A percentile compares a stretch with the other conserved stretches of the same genome.
Conservation (phyloP, 2,113 vertebrate genomes). For the Falco punctatus region DNA sequence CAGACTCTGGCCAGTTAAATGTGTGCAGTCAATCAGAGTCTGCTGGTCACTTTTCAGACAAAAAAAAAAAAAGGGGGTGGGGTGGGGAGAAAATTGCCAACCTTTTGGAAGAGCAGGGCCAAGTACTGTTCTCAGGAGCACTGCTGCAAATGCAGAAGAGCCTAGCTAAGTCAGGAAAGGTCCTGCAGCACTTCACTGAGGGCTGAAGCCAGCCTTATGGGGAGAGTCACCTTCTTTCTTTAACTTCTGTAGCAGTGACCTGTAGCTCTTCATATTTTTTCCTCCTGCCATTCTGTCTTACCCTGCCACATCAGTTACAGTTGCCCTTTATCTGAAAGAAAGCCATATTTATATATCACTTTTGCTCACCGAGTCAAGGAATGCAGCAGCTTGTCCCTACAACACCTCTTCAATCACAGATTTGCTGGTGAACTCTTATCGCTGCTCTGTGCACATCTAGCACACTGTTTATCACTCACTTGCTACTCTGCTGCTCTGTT, state of each 20-base stretch:
- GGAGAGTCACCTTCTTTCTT: not conserved
- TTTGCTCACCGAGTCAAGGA: not conserved
- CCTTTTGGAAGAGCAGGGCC: not conserved
- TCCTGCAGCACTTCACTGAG: not conserved
- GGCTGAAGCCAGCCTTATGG: not conserved
- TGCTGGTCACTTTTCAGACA: not conserved
- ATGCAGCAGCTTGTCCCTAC: not conserved
- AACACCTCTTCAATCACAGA: fast-evolving
- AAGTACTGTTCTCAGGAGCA: not conserved
- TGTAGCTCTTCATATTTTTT: not conserved
- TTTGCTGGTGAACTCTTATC: not conserved
- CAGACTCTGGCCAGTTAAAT: not conserved
- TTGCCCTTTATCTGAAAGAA: not conserved
- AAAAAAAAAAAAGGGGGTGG: too few species aligned
- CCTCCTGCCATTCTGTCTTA: not conserved
- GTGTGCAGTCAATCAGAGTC: not conserved
- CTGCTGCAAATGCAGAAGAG: not conserved
- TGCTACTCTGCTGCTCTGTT: not conserved
- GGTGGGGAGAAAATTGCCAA: not conserved
- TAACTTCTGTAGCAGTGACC: not conserved
- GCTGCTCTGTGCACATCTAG: not conserved
- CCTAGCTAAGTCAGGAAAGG: not conserved
- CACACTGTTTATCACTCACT: not conserved
- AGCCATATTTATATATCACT: not conserved
- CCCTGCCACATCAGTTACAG: not conserved